Conservation (phyloP, 2,888 invertebrate species). For the Patella ulyssiponensis region DNA sequence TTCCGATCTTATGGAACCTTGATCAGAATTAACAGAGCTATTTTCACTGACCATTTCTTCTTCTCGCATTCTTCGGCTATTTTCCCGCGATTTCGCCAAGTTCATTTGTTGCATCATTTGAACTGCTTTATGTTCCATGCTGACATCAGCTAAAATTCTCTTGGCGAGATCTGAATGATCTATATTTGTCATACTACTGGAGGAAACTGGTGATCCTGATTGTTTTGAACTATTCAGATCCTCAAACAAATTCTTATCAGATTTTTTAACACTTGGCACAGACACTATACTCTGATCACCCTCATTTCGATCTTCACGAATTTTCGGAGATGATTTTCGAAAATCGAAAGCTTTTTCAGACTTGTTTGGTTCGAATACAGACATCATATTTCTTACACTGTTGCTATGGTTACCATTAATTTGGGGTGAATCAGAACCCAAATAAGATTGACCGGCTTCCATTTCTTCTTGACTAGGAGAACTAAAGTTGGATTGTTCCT, state of each 20-base stretch:
- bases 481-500: slow-evolving; percentile 16
- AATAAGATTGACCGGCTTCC: background rate
- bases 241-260: background rate
- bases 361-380: slow-evolving; percentile 36
- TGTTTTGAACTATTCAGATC: background rate
- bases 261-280: background rate
- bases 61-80: slow-evolving; percentile 36
- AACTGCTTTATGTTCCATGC: slow-evolving; percentile 53
- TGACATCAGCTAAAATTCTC: slow-evolving; percentile 62
- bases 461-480: slow-evolving; percentile 11
- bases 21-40: slow-evolving; percentile 16
- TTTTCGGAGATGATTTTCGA: background rate
- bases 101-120: slow-evolving; percentile 59
- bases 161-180: slow-evolving; percentile 59
- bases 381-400: slow-evolving; percentile 20
- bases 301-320: background rate
- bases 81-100: slow-evolving; percentile 49
- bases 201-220: slow-evolving; percentile 4
- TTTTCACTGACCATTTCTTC: slow-evolving; percentile 34
- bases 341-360: slow-evolving; percentile 19
- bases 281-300: background rate
- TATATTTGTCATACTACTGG: slow-evolving; percentile 16
- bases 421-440: background rate
- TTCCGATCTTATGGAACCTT: background rate
- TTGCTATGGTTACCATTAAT: background rate